Evolutionary conservation across 2,888 invertebrate species (phyloP).

Genomic region (Tryphoninae sp.): DNA sequence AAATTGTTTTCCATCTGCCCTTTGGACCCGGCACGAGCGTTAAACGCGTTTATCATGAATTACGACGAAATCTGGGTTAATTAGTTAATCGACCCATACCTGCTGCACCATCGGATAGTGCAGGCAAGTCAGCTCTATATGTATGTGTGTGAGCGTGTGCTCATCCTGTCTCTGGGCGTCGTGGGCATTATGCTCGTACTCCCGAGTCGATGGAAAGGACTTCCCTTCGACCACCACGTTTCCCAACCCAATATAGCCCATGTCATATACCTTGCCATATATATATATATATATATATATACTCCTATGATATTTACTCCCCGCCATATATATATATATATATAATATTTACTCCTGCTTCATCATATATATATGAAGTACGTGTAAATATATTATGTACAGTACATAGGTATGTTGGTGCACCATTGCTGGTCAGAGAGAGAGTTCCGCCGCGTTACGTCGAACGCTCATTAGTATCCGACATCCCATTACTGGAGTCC

Average conservation of each 20-base stretch:
- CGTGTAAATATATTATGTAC: slow-evolving; percentile 10
- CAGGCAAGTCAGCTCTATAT: slow-evolving; percentile 48
- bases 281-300: too few relatives aligned
- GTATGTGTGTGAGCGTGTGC: background rate
- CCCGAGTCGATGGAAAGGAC: slow-evolving; percentile 17
- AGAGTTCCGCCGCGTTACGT: slow-evolving; percentile 67
- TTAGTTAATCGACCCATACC: slow-evolving; percentile 55
- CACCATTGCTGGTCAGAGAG: slow-evolving; percentile 18
- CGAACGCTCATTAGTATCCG: slow-evolving; percentile 77
- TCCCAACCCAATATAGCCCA: slow-evolving; percentile 3
- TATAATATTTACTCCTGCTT: too few relatives aligned
- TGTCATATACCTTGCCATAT: background rate
- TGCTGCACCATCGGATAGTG: slow-evolving; percentile 43
- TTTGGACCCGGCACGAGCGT: background rate
- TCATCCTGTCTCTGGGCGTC: slow-evolving; percentile 25
- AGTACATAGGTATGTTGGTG: slow-evolving; percentile 2
- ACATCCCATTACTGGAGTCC: slow-evolving; percentile 76
- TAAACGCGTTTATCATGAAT: slow-evolving; percentile 44
- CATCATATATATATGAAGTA: background rate
- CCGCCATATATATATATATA: background rate
- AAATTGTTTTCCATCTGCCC: slow-evolving; percentile 18
- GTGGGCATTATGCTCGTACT: slow-evolving; percentile 40
- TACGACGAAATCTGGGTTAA: slow-evolving; percentile 59
- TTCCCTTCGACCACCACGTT: slow-evolving; percentile 46
- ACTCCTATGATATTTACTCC: too few relatives aligned